phyloP scores from a whole-genome alignment of 2,113 vertebrate species.

The Anoura caudifer region DNA sequence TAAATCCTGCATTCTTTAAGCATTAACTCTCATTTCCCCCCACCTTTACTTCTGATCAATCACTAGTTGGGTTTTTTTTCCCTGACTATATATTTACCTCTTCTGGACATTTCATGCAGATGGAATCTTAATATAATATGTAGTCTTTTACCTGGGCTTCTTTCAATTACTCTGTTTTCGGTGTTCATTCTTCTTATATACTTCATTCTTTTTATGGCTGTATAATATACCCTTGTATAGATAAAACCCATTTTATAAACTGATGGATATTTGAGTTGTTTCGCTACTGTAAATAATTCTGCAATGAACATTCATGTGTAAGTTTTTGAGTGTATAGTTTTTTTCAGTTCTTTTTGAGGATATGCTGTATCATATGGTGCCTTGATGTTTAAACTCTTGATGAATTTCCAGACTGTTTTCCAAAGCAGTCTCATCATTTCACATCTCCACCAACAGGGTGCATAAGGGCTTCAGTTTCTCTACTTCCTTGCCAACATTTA shows the following conservation, averaged over 20 bases:
- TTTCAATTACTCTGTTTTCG: neutral
- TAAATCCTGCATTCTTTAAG: neutral
- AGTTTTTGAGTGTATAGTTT: neutral
- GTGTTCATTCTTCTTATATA: neutral
- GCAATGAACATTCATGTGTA: neutral
- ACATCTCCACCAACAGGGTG: neutral
- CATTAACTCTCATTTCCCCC: neutral
- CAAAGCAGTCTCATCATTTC: neutral
- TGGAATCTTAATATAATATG: neutral
- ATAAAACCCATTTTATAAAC: neutral
- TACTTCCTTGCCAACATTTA: neutral
- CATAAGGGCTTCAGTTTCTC: neutral
- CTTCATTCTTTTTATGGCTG: neutral
- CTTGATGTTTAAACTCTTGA: neutral
- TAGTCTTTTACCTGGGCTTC: neutral
- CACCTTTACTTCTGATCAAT: neutral
- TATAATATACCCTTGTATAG: neutral
- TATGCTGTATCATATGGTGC: neutral
- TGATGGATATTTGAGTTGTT: neutral
- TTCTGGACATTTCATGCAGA: slow-evolving; percentile 5
- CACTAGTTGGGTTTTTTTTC: neutral
- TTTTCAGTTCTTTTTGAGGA: neutral
- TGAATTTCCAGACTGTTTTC: neutral
- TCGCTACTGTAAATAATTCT: neutral
- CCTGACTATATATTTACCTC: neutral